Percentiles rank a stretch among this genome's conserved stretches.
These are phyloP conservation scores for Acrobeloides nanus DNA, from an alignment of 2,888 invertebrate genomes.

Conservation along the genomic window DNA sequence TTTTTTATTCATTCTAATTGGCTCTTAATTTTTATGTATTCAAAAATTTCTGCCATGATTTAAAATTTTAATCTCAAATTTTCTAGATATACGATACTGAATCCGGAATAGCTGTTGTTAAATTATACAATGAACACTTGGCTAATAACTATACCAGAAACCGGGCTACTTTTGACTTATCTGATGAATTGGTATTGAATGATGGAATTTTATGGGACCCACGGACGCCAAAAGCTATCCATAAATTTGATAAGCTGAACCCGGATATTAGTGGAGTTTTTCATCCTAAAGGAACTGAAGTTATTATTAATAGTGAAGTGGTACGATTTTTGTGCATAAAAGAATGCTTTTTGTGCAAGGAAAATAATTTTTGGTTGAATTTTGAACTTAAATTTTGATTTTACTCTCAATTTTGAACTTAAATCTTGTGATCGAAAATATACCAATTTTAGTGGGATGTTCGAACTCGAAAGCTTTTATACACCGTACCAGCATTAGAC, in stretches of 20 bases:
- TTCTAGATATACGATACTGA: constrained; percentile 72
- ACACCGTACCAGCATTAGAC: constrained; percentile 86
- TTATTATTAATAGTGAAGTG: constrained; percentile 90
- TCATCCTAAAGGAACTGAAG: constrained; percentile 55
- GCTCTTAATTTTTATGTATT: too few relatives aligned
- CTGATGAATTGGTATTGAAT: constrained; percentile 78
- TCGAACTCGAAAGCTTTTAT: constrained; percentile 80
- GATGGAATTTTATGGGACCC: constrained; percentile 27
- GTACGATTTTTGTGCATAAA: constrained; percentile 47
- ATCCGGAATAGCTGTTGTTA: constrained; percentile 69
- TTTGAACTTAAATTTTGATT: neutral
- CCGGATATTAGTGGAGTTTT: constrained; percentile 64
- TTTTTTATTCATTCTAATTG: too few relatives aligned
- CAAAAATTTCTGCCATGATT: neutral
- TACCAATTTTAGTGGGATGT: constrained; percentile 73
- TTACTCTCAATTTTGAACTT: constrained; percentile 4
- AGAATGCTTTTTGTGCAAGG: constrained; percentile 6
- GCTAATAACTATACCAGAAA: constrained; percentile 89
- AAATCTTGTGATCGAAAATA: constrained; percentile 1
- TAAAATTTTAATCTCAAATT: constrained; percentile 6
- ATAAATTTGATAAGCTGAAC: constrained; percentile 95
- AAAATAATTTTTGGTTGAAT: neutral
- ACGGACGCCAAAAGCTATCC: constrained; percentile 63
- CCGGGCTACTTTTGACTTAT: constrained; percentile 83
- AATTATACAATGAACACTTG: constrained; percentile 69